Evolutionary conservation across 2,113 vertebrate species (phyloP).

Genomic region (Alligator sinensis): DNA sequence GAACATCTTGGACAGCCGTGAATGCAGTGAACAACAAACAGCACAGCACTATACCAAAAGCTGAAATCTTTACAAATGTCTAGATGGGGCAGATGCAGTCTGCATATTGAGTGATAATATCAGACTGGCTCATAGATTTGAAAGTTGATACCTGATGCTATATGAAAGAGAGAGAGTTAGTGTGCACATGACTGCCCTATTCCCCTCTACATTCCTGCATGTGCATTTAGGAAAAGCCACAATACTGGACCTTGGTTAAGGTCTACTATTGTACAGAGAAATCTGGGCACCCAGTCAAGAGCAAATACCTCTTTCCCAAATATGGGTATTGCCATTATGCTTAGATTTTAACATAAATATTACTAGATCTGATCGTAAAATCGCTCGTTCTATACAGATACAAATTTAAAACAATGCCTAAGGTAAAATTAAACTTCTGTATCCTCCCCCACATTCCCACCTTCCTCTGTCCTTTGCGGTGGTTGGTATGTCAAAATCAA

Average conservation of each 20-base stretch:
- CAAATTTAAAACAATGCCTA: background rate
- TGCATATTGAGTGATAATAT: no score
- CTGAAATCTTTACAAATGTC: no score
- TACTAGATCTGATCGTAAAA: background rate
- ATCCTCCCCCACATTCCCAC: background rate
- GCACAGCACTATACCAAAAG: no score
- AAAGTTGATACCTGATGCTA: no score
- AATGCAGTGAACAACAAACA: background rate
- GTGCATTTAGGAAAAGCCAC: background rate
- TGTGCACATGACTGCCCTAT: background rate
- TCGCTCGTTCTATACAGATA: background rate
- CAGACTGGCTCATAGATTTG: no score
- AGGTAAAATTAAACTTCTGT: background rate
- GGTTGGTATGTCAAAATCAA: background rate
- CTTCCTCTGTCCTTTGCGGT: background rate
- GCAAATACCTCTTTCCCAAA: background rate
- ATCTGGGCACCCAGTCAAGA: background rate
- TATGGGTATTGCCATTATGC: fast-evolving
- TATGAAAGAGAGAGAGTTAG: no score
- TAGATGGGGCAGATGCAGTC: no score
- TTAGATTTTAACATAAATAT: background rate
- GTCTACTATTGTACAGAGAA: background rate
- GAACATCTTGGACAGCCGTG: no score
- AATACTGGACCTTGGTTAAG: background rate
- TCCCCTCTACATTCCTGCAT: background rate